A percentile compares a stretch with the other conserved stretches of the same genome.
These are phyloP conservation scores for Hirundichthys speculiger DNA, from an alignment of 2,113 vertebrate genomes.

Conservation along the genomic window DNA sequence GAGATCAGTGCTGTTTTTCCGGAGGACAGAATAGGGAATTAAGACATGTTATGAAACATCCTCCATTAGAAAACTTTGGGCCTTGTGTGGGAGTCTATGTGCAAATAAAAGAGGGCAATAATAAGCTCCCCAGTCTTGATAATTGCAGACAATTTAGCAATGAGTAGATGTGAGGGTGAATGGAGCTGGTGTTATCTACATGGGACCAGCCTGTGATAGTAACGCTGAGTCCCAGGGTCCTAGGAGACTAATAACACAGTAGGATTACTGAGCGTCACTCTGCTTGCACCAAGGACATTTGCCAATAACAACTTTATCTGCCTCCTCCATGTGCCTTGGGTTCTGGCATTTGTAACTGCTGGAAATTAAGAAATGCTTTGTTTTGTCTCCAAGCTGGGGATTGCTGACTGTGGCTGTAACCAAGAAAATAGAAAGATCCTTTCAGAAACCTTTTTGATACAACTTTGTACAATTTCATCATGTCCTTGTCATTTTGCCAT, in stretches of 20 bases:
- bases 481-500: slow-evolving; percentile 51
- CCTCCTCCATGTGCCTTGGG: slow-evolving; percentile 83
- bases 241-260: slow-evolving; percentile 89
- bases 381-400: slow-evolving; percentile 85
- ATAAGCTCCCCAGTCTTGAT: slow-evolving; percentile 78
- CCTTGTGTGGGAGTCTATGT: slow-evolving; percentile 49
- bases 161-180: slow-evolving; percentile 84
- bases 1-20: slow-evolving; percentile 53
- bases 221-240: slow-evolving; percentile 84
- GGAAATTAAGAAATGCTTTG: slow-evolving; percentile 89
- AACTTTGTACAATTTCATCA: slow-evolving; percentile 48
- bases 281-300: slow-evolving; percentile 85
- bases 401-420: slow-evolving; percentile 84
- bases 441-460: slow-evolving; percentile 78
- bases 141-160: slow-evolving; percentile 82
- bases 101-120: slow-evolving; percentile 78
- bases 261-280: slow-evolving; percentile 86
- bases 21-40: slow-evolving; percentile 58
- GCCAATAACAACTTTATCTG: slow-evolving; percentile 97
- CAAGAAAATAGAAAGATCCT: slow-evolving; percentile 67
- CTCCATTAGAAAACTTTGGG: slow-evolving; percentile 53
- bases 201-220: slow-evolving; percentile 90
- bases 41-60: slow-evolving; percentile 59
- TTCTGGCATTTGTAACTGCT: slow-evolving; percentile 85
- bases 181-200: slow-evolving; percentile 86